Evolutionary conservation across 2,113 vertebrate species (phyloP), one percentile per base, ranked within the genome.

Genomic region (Oplegnathus fasciatus): DNA sequence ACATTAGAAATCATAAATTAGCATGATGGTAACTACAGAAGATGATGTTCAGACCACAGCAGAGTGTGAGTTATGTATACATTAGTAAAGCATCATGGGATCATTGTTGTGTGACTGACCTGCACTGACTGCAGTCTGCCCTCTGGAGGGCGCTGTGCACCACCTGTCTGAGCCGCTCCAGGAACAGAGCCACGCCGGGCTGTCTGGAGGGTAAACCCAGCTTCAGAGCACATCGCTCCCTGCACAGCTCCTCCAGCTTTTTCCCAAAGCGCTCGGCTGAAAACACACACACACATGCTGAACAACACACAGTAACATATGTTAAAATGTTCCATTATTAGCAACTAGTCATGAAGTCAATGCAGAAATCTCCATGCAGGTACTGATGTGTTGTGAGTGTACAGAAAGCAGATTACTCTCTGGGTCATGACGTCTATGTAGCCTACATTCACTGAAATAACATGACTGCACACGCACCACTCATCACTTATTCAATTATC

Each of bases 141-240:
- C 93, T 90, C 74, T 10, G 65, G 91, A 97, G 83, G 44, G 92
- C 89, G 61, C 93, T 91, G 85, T 96, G 93, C 80, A 96, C 93
- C 72, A 96, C 96, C 1, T 89, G 86, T 34, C 84, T 30, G 37
- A 98, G 94, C 24, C 91, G 91, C 64, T 96, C 82, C 55, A 99
- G 95, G 87, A 98, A 96, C 58, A 87, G 84, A 32, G 91, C 87
- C 70, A 98, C 90, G 3, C 92, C 93, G 0, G 97, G 97, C 87
- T 97, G 96, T 48, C 88, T 95, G 70, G 97, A 99, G 58, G 97
- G 97, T 76, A 98, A 95, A 65, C 92, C 95, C 89, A 96, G 95
- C 81, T 94, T 94, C 48, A 97, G 94, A 30, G 88, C 65, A 2
- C 85, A 91, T 76, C 90, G 92, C 90, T 97, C 97, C 34, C 88